phyloP scores from a whole-genome alignment of 2,113 vertebrate species.

The Xenus cinereus region DNA sequence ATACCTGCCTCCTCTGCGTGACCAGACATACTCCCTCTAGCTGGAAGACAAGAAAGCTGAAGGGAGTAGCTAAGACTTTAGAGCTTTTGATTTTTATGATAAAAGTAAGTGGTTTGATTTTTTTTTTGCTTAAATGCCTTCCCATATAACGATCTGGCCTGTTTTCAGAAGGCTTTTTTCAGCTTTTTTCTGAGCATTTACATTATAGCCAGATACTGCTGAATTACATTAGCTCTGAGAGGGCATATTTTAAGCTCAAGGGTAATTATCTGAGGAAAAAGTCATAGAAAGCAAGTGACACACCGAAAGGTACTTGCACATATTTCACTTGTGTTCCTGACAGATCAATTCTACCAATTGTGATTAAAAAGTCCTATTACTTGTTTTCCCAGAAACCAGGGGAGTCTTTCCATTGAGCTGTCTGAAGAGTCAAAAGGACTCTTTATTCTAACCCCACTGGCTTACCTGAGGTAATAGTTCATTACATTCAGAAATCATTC shows the following conservation, averaged over 20 bases:
- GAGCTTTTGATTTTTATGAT: neutral
- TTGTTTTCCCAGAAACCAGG: neutral
- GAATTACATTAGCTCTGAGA: neutral
- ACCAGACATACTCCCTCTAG: neutral
- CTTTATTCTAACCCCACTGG: neutral
- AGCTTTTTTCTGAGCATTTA: neutral
- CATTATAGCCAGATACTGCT: neutral
- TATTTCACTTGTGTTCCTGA: neutral
- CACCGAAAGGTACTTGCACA: neutral
- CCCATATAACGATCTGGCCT: neutral
- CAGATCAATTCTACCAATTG: accelerated
- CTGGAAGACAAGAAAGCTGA: neutral
- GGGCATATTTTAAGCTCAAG: neutral
- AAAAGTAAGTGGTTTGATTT: no score
- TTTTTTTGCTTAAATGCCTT: neutral
- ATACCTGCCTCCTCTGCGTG: neutral
- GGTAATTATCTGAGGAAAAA: neutral
- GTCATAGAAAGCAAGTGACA: neutral
- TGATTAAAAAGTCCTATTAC: neutral
- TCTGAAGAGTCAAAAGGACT: neutral
- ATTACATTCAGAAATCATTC: neutral
- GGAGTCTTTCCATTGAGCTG: neutral
- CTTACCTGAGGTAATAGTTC: neutral
- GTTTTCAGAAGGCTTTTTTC: neutral
- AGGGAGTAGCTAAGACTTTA: neutral